Evolutionary conservation across 1,140 invertebrate species (phyloP).

Genomic region (Zophobas atratus): DNA sequence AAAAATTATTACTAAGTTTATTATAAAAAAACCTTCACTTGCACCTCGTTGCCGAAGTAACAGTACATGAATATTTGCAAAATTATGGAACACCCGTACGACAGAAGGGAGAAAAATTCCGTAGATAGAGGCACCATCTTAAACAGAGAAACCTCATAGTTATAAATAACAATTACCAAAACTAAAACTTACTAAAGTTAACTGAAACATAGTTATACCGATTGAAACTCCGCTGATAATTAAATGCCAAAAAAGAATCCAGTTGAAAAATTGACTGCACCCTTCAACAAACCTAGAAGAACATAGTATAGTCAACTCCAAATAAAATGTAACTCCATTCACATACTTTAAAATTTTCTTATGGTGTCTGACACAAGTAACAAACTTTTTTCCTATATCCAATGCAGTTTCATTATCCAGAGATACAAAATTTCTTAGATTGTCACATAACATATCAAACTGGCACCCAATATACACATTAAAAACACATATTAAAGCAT

Average conservation of each 20-base stretch:
- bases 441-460: no score
- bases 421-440: no score
- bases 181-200: background rate
- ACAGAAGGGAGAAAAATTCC: background rate
- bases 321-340: background rate
- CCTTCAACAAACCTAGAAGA: background rate
- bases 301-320: background rate
- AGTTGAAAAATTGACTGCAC: constrained; percentile 1
- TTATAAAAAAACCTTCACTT: background rate
- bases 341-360: background rate
- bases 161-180: background rate
- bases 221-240: no score
- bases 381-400: background rate
- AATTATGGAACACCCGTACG: background rate
- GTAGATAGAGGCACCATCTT: background rate
- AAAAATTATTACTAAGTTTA: background rate
- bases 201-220: no score
- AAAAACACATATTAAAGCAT: no score
- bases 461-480: no score
- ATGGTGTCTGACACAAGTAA: background rate
- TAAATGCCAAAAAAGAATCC: background rate
- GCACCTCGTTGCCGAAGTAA: background rate
- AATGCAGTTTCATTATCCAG: background rate
- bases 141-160: background rate
- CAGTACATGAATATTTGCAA: constrained; percentile 7